phyloP scores from a whole-genome alignment of 2,888 invertebrate species.

The Sarcophaga subvicina region DNA sequence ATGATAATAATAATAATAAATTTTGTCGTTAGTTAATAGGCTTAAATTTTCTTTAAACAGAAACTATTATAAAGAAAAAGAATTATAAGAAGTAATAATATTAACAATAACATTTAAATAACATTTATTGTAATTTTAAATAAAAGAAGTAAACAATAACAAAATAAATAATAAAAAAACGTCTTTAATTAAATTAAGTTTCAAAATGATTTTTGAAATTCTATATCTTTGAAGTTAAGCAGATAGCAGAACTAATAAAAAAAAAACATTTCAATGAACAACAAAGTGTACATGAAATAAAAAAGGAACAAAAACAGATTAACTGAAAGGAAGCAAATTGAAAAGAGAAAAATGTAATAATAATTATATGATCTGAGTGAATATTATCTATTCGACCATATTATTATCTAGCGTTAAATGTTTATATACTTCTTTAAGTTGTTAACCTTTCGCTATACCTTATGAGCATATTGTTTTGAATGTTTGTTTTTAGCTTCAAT shows the following conservation, averaged over 20 bases:
- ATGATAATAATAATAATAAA: slow-evolving; percentile 9
- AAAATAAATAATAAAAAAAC: neutral
- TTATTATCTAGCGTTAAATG: too few relatives aligned
- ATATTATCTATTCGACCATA: too few relatives aligned
- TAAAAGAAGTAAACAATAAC: slow-evolving; percentile 13
- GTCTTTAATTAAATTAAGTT: slow-evolving; percentile 40
- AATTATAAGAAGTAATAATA: slow-evolving; percentile 46
- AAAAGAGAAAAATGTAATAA: neutral
- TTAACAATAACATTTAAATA: slow-evolving; percentile 8
- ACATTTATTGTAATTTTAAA: slow-evolving; percentile 30
- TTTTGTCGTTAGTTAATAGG: slow-evolving; percentile 48
- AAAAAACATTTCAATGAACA: neutral
- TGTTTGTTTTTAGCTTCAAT: neutral
- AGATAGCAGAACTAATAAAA: slow-evolving; percentile 28
- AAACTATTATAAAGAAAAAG: slow-evolving; percentile 42
- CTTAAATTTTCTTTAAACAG: slow-evolving; percentile 41
- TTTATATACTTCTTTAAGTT: too few relatives aligned
- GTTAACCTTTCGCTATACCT: too few relatives aligned
- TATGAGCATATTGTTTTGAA: neutral
- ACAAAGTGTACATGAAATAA: too few relatives aligned
- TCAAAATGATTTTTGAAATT: slow-evolving; percentile 52
- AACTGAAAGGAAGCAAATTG: too few relatives aligned
- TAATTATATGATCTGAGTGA: too few relatives aligned
- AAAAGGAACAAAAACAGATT: too few relatives aligned
- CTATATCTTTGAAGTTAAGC: slow-evolving; percentile 47